These are phyloP conservation scores for Lophochroa leadbeateri DNA, from an alignment of 2,113 vertebrate genomes.

Conservation along the genomic window DNA sequence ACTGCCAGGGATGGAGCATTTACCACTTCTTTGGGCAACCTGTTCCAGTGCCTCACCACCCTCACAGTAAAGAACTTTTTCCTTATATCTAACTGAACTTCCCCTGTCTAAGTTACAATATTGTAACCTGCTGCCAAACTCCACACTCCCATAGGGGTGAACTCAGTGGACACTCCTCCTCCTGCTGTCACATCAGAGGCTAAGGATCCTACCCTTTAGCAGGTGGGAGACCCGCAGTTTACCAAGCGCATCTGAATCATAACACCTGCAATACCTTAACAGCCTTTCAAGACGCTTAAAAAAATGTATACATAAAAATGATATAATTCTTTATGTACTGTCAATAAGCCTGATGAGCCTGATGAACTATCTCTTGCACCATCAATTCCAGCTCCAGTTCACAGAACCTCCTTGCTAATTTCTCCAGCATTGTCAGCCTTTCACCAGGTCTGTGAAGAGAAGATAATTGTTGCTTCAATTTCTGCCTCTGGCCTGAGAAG, in stretches of 20 bases:
- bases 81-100: background rate
- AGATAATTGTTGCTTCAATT: conserved; percentile 32
- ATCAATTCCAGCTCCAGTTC: background rate
- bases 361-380: background rate
- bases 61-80: background rate
- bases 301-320: background rate
- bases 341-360: background rate
- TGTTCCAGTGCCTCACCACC: no score
- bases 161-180: background rate
- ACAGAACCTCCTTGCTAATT: background rate
- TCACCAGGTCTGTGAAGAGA: conserved; percentile 5
- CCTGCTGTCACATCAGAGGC: background rate
- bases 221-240: background rate
- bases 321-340: background rate
- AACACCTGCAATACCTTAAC: background rate
- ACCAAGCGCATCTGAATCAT: background rate
- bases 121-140: background rate
- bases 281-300: background rate
- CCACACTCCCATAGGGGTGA: background rate
- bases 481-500: background rate
- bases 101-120: background rate
- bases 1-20: no score
- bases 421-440: background rate
- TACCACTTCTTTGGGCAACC: no score
- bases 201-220: background rate